Conservation (phyloP, 2,113 vertebrate species). For the Syrmaticus mikado region DNA sequence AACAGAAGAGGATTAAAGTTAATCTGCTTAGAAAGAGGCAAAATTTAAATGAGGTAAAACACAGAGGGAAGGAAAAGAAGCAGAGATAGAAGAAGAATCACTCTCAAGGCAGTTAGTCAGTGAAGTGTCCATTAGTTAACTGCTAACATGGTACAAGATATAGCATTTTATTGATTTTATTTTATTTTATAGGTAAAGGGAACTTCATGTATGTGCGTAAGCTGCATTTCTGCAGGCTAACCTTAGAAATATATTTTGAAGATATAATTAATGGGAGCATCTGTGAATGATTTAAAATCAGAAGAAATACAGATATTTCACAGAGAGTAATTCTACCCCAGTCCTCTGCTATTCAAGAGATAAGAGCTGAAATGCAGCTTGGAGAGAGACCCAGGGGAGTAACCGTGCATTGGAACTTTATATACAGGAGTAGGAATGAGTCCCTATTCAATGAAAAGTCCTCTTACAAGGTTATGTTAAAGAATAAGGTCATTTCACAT, state of each 20-base stretch:
- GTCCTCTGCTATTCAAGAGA: not conserved
- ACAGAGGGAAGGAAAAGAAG: not conserved
- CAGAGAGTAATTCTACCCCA: not conserved
- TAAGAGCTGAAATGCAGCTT: constrained; percentile 34
- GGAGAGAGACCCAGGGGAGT: constrained; percentile 22
- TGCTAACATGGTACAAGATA: not conserved
- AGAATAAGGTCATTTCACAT: constrained; percentile 30
- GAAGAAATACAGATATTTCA: constrained; percentile 18
- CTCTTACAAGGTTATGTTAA: constrained; percentile 41
- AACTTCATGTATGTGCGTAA: not conserved
- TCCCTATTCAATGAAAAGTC: constrained; percentile 10
- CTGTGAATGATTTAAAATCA: constrained; percentile 14
- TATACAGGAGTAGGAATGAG: not conserved
- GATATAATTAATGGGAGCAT: not conserved
- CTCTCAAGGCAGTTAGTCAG: not conserved
- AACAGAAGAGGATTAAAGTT: constrained; percentile 26
- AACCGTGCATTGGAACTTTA: constrained; percentile 14
- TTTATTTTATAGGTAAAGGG: constrained; percentile 2
- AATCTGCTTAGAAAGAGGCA: constrained; percentile 27
- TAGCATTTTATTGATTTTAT: not conserved
- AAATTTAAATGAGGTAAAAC: constrained; percentile 43
- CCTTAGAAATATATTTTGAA: constrained; percentile 14
- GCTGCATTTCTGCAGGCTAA: constrained; percentile 16
- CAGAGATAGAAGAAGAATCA: constrained; percentile 20
- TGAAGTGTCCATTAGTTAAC: constrained; percentile 11